Evolutionary conservation across 2,113 vertebrate genomes (phyloP).

Genomic region (Gopherus flavomarginatus): DNA sequence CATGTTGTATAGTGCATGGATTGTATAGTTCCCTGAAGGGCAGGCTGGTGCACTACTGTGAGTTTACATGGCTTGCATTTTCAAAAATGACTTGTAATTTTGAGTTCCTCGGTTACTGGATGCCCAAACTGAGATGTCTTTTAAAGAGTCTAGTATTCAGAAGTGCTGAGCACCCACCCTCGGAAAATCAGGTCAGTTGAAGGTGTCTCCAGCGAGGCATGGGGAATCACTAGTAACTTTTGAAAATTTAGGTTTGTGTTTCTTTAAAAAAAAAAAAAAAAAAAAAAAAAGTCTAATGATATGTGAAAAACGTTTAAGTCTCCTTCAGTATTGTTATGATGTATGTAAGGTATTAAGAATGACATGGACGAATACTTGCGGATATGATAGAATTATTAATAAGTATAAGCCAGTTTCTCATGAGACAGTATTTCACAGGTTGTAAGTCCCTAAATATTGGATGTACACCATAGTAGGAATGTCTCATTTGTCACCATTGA

Average conservation of each 20-base stretch:
- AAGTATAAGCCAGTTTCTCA: neutral
- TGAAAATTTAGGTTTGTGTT: neutral
- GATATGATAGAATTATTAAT: neutral
- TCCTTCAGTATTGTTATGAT: neutral
- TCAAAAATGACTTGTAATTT: neutral
- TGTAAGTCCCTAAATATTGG: neutral
- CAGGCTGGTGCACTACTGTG: neutral
- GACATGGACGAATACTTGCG: neutral
- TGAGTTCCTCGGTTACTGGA: neutral
- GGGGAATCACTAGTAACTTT: neutral
- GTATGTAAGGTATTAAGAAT: neutral
- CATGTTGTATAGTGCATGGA: neutral
- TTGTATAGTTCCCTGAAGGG: slow-evolving; percentile 3
- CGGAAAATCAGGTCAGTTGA: neutral
- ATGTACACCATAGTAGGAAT: neutral
- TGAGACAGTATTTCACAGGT: neutral
- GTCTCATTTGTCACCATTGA: neutral
- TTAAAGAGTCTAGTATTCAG: neutral
- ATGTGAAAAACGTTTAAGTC: neutral
- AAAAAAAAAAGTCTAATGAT: neutral
- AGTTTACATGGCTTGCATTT: neutral
- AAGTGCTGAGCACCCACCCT: neutral
- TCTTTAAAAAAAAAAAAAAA: neutral
- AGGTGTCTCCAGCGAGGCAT: neutral
- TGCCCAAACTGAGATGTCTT: neutral